Conservation (phyloP, 1,140 invertebrate species). For the Bursaphelenchus mucronatus region DNA sequence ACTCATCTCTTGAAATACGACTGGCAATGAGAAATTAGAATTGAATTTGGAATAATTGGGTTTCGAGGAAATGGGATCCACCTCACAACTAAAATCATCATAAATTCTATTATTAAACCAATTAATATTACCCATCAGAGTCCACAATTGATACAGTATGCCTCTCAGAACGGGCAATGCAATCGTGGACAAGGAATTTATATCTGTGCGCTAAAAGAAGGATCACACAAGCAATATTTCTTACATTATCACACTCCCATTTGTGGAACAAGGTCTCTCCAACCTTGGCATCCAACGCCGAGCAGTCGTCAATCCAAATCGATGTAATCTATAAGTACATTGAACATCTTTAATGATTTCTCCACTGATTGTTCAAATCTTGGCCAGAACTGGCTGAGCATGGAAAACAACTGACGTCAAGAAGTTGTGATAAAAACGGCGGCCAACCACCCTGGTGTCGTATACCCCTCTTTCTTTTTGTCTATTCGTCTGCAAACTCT, state of each 20-base stretch:
- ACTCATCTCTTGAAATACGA: conserved; percentile 54
- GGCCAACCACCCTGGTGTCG: no score
- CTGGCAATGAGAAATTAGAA: not conserved
- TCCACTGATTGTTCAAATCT: conserved; percentile 39
- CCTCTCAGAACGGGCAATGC: conserved; percentile 47
- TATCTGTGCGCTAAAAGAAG: conserved; percentile 54
- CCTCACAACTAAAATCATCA: conserved; percentile 45
- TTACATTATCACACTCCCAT: conserved; percentile 57
- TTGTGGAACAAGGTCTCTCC: conserved; percentile 57
- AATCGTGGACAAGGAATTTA: conserved; percentile 58
- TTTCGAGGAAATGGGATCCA: conserved; percentile 57
- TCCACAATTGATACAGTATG: conserved; percentile 54
- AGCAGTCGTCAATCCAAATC: conserved; percentile 54
- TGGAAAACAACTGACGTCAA: conserved; percentile 47
- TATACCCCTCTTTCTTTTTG: no score
- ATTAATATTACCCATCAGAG: conserved; percentile 42
- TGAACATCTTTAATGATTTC: conserved; percentile 42
- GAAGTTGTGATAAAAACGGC: no score
- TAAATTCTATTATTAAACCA: conserved; percentile 1
- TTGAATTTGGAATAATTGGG: conserved; percentile 48
- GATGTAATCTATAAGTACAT: conserved; percentile 51
- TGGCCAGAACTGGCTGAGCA: conserved; percentile 35
- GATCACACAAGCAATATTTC: conserved; percentile 2
- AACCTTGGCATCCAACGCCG: conserved; percentile 57
- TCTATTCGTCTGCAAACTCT: no score